Percentiles rank a stretch among this genome's conserved stretches.
phyloP scores from a whole-genome alignment of 30 jellyfish, hydroid and myxozoan genomes.

The Chrysaora quinquecirrha region DNA sequence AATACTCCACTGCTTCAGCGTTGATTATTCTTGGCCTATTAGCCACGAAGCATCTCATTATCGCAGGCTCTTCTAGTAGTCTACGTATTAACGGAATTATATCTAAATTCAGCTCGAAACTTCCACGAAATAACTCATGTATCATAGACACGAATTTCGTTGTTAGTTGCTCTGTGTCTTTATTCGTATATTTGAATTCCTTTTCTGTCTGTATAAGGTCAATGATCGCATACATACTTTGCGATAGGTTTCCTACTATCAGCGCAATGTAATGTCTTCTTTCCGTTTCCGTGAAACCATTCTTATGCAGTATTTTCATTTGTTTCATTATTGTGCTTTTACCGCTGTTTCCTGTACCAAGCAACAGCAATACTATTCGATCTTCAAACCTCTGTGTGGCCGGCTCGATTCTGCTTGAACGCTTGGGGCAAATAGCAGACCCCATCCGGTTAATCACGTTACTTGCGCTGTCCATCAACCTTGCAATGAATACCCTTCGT shows the following conservation, averaged over 20 bases:
- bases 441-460: too few species aligned
- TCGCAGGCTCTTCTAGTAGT: slow-evolving; percentile 6
- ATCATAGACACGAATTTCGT: not conserved
- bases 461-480: too few species aligned
- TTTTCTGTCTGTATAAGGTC: not conserved
- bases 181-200: not conserved
- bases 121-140: not conserved
- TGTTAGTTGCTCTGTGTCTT: not conserved
- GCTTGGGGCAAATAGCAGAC: too few species aligned
- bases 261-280: slow-evolving; percentile 6
- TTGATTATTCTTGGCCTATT: not conserved
- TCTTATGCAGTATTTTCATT: slow-evolving; percentile 32
- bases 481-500: too few species aligned
- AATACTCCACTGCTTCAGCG: slow-evolving; percentile 9
- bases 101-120: not conserved
- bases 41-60: not conserved
- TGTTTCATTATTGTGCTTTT: slow-evolving; percentile 25
- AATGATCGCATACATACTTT: slow-evolving; percentile 23
- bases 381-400: not conserved
- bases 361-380: not conserved
- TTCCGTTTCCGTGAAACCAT: slow-evolving; percentile 13
- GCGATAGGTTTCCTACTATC: slow-evolving; percentile 5
- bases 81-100: not conserved
- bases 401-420: too few species aligned
- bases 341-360: slow-evolving; percentile 30